Conservation (phyloP, 2,797 vertebrate genomes). For the Margarornis squamiger region DNA sequence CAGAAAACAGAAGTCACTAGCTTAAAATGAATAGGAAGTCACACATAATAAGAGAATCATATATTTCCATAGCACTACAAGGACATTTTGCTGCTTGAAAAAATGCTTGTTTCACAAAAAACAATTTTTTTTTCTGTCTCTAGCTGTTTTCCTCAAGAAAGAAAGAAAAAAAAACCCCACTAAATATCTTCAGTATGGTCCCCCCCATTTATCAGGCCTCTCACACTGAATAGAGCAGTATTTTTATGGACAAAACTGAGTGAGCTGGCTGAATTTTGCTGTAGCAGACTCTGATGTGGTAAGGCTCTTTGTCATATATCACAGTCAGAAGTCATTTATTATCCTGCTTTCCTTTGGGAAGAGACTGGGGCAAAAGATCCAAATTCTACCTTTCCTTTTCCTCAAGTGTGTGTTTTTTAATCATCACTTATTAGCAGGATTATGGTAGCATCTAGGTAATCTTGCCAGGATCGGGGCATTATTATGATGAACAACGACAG, state of each 20-base stretch:
- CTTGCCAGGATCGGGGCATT: conserved; percentile 59
- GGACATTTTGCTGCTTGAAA: conserved; percentile 46
- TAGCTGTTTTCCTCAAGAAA: conserved; percentile 14
- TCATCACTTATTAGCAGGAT: conserved; percentile 61
- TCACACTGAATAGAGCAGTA: conserved; percentile 55
- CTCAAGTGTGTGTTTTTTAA: conserved; percentile 58
- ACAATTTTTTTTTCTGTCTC: conserved; percentile 43
- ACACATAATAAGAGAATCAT: conserved; percentile 33
- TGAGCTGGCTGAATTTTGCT: conserved; percentile 65
- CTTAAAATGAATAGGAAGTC: conserved; percentile 56
- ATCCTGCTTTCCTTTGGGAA: conserved; percentile 70
- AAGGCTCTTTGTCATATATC: conserved; percentile 72
- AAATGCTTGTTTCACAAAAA: conserved; percentile 33
- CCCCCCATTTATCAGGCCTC: conserved; percentile 60
- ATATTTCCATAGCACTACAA: conserved; percentile 26
- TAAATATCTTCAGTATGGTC: conserved; percentile 48
- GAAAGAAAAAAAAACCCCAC: background rate
- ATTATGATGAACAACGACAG: conserved; percentile 69
- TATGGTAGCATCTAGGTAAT: conserved; percentile 61
- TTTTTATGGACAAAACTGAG: conserved; percentile 72
- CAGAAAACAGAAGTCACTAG: conserved; percentile 55
- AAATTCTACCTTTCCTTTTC: conserved; percentile 59
- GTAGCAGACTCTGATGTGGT: conserved; percentile 60
- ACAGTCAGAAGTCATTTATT: conserved; percentile 75
- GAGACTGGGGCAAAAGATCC: conserved; percentile 44